Evolutionary conservation across 2,797 vertebrate genomes (phyloP).

Genomic region (Mormyrops boulengeri): DNA sequence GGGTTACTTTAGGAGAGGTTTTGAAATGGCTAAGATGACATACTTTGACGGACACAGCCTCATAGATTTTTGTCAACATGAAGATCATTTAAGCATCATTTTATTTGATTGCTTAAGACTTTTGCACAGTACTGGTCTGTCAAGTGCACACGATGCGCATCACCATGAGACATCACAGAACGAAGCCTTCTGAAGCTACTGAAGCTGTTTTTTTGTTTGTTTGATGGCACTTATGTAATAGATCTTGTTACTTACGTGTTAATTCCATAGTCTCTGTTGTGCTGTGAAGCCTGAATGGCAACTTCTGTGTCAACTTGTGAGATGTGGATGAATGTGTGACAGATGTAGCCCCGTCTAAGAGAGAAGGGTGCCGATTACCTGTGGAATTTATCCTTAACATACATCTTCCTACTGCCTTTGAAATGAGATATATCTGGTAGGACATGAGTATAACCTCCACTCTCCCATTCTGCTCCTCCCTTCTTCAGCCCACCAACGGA

Average conservation of each 20-base stretch:
- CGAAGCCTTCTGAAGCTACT: neutral
- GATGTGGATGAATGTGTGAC: neutral
- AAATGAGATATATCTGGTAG: neutral
- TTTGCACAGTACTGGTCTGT: neutral
- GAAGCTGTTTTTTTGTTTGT: neutral
- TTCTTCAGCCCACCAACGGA: neutral
- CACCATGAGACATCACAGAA: neutral
- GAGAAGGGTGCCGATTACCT: neutral
- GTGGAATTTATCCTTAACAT: neutral
- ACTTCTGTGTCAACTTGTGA: neutral
- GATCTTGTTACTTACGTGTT: neutral
- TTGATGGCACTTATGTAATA: neutral
- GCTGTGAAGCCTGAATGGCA: neutral
- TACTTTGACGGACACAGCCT: neutral
- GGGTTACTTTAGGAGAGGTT: neutral
- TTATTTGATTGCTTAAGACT: neutral
- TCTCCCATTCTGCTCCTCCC: neutral
- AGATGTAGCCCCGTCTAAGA: neutral
- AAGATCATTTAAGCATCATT: neutral
- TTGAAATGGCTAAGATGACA: neutral
- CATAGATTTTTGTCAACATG: neutral
- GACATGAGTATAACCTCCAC: neutral
- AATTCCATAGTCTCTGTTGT: neutral
- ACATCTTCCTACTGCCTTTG: neutral
- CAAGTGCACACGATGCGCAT: neutral